These are phyloP conservation scores for Odontamblyopus lacepedii DNA, from an alignment of 2,797 vertebrate species.

Conservation along the genomic window DNA sequence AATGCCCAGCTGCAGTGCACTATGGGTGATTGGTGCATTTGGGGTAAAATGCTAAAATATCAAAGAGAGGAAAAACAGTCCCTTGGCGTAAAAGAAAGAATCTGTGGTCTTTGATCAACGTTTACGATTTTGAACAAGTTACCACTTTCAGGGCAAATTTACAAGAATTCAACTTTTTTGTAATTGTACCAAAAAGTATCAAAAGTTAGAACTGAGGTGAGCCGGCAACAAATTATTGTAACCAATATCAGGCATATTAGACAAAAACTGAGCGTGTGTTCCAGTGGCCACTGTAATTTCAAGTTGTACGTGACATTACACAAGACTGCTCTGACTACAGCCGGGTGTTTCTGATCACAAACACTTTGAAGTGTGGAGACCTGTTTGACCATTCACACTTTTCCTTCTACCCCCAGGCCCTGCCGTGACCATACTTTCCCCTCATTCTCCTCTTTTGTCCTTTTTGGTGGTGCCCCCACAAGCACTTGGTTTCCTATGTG, in stretches of 20 bases:
- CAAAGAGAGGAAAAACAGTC: background rate
- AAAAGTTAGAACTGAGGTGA: background rate
- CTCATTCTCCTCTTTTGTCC: too few relatives aligned
- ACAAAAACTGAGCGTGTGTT: too few relatives aligned
- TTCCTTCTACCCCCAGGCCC: too few relatives aligned
- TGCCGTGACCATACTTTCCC: too few relatives aligned
- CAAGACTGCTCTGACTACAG: too few relatives aligned
- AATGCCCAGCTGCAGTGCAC: background rate
- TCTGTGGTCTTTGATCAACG: background rate
- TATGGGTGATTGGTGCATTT: conserved; percentile 8
- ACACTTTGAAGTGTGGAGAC: too few relatives aligned
- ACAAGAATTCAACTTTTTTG: background rate
- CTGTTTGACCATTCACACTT: too few relatives aligned
- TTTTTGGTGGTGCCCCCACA: too few relatives aligned
- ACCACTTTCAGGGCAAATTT: background rate
- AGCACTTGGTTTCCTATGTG: too few relatives aligned
- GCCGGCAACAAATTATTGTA: background rate
- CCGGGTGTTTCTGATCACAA: too few relatives aligned
- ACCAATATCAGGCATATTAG: background rate
- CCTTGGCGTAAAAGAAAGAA: background rate
- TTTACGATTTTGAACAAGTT: background rate
- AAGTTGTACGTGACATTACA: too few relatives aligned
- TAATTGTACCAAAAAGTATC: background rate
- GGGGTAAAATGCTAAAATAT: conserved; percentile 6
- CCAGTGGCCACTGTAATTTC: too few relatives aligned